phyloP scores from a whole-genome alignment of 2,888 invertebrate species.

The Gerris lacustris region DNA sequence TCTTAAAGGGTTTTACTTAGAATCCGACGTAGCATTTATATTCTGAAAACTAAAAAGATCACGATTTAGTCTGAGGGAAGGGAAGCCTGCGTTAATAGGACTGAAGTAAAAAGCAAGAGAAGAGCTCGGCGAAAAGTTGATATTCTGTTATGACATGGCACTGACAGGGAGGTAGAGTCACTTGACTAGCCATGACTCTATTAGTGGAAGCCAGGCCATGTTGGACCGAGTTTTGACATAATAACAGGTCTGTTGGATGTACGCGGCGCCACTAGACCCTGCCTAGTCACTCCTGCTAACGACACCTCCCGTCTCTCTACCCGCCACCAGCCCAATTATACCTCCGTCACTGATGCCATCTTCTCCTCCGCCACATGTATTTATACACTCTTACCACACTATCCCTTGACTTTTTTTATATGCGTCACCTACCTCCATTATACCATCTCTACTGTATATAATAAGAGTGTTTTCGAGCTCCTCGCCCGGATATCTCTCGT shows the following conservation, averaged over 20 bases:
- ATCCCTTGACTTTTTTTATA: neutral
- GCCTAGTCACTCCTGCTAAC: constrained; percentile 1
- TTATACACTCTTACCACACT: neutral
- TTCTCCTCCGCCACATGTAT: neutral
- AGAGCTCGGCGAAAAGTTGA: neutral
- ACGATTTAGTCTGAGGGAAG: too few species aligned
- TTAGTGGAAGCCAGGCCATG: neutral
- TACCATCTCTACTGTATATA: neutral
- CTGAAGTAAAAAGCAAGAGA: neutral
- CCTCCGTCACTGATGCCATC: constrained; percentile 5
- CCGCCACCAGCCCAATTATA: neutral
- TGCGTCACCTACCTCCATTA: neutral
- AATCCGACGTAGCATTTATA: too few species aligned
- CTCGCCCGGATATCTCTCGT: neutral
- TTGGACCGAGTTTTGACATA: neutral
- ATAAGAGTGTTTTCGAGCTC: neutral
- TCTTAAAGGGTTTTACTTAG: too few species aligned
- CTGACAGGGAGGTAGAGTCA: neutral
- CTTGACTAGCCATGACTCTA: neutral
- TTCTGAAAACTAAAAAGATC: too few species aligned
- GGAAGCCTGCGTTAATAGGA: neutral
- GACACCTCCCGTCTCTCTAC: neutral
- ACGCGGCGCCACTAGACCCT: neutral
- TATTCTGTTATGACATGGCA: constrained; percentile 1
- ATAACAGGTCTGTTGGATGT: neutral